Conservation (phyloP, 2,888 invertebrate genomes). For the Acrobeloides nanus region DNA sequence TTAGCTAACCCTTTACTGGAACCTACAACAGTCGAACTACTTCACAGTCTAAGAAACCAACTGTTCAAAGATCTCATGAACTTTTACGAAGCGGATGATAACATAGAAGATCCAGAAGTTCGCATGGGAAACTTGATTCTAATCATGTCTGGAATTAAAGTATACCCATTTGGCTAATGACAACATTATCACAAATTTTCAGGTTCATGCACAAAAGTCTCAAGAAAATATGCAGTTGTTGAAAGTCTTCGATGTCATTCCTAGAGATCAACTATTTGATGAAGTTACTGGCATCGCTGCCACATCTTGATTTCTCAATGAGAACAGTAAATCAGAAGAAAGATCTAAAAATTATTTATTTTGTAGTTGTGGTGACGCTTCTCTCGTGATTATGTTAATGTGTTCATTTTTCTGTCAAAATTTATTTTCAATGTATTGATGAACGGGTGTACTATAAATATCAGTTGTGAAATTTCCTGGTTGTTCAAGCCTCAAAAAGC, state of each 20-base stretch:
- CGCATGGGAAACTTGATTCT: constrained; percentile 37
- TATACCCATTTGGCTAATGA: neutral
- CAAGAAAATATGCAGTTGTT: constrained; percentile 47
- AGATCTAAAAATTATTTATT: too few species aligned
- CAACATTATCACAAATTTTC: neutral
- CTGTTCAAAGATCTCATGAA: constrained; percentile 33
- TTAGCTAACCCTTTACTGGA: constrained; percentile 22
- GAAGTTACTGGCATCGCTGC: constrained; percentile 28
- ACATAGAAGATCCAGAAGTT: constrained; percentile 35
- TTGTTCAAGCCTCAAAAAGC: too few species aligned
- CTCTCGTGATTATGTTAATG: too few species aligned
- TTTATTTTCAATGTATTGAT: too few species aligned
- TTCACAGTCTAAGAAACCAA: constrained; percentile 30
- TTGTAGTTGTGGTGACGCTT: too few species aligned
- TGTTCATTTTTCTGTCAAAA: too few species aligned
- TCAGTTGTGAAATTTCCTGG: too few species aligned
- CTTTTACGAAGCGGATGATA: constrained; percentile 28
- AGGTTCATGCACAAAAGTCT: constrained; percentile 36
- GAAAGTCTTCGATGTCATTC: constrained; percentile 37
- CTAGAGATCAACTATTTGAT: constrained; percentile 35
- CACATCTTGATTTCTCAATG: neutral
- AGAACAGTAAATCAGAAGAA: too few species aligned
- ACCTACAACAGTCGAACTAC: constrained; percentile 15
- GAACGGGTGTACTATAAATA: too few species aligned
- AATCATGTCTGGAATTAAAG: constrained; percentile 36